Conservation (phyloP, 2,888 invertebrate species). For the Spilarctia lutea region DNA sequence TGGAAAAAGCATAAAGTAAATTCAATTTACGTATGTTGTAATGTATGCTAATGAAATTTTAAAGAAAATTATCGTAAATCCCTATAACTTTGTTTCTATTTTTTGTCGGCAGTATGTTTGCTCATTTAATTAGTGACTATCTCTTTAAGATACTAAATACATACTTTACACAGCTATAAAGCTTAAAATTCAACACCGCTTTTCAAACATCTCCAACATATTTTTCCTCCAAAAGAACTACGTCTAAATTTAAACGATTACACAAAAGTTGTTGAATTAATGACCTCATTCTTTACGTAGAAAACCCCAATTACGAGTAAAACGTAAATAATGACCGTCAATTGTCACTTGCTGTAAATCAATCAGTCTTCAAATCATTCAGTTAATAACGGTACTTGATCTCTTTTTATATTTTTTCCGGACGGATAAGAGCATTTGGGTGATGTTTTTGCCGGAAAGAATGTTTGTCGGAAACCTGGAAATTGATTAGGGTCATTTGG, state of each 20-base stretch:
- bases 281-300: constrained; percentile 1
- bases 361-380: constrained; percentile 15
- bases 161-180: not conserved
- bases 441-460: not conserved
- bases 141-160: not conserved
- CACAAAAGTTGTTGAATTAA: constrained; percentile 7
- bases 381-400: constrained; percentile 8
- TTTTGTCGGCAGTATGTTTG: no score
- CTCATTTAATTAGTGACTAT: no score
- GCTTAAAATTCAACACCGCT: not conserved
- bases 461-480: constrained; percentile 1
- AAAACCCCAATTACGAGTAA: constrained; percentile 11
- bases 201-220: no score
- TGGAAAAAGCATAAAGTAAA: no score
- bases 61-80: no score
- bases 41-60: no score
- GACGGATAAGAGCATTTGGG: not conserved
- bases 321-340: constrained; percentile 11
- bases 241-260: not conserved
- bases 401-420: constrained; percentile 1
- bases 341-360: constrained; percentile 20
- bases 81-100: no score
- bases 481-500: constrained; percentile 14
- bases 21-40: no score
- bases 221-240: not conserved